Base-by-base conservation (phyloP, 2,888 invertebrate genomes). In the Dynastes grantii region DNA sequence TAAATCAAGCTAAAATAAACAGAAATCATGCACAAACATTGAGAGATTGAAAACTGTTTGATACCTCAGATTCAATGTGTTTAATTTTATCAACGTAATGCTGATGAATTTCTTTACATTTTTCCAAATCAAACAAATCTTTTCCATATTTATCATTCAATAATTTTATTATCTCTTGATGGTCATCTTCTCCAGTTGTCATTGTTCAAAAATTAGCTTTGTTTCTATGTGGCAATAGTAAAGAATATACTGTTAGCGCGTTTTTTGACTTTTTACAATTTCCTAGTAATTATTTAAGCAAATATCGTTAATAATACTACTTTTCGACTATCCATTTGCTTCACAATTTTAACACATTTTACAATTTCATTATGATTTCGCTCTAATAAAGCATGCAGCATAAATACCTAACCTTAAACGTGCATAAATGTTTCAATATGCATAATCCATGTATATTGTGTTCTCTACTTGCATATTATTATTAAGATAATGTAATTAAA, bases 1-100 rank as follows among this genome's bases (percentile, higher is more conserved):
- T 85, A 92, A 88, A 81, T 92, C 91, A 45, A 95, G 86, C 94
- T 95, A 85, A 11, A 81, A 82, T 16, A 61, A 29, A 63, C 63
- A 37, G 27, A 65, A 8, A 73, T 27, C 55, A 67, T 68, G 49
- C 64, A 76, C 63, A 37, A 76, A 80, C 76, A 40, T 0, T 37
- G 68, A 63, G 75, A 55, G 51, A 79, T 37, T 40, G 64, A 78
- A 22, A 16, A n/a, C 0, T 6, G 16, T 16, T 32, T 76, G 76
- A 81, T 85, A 91, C 90, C 83, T 89, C 87, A 84, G 89, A 87
- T 85, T 89, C 87, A 76, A 91, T 88, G 51, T 86, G 85, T 82
- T 85, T 83, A 84, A 89, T 90, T 76, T 90, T 88, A 68, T 87
- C 81, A 76, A 88, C 84, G 22, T 90, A 85, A 78, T 87, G 85